Percentiles rank a stretch among this genome's conserved stretches.
Conservation (phyloP, 2,113 vertebrate genomes). For the Dendrocopos noguchii region DNA sequence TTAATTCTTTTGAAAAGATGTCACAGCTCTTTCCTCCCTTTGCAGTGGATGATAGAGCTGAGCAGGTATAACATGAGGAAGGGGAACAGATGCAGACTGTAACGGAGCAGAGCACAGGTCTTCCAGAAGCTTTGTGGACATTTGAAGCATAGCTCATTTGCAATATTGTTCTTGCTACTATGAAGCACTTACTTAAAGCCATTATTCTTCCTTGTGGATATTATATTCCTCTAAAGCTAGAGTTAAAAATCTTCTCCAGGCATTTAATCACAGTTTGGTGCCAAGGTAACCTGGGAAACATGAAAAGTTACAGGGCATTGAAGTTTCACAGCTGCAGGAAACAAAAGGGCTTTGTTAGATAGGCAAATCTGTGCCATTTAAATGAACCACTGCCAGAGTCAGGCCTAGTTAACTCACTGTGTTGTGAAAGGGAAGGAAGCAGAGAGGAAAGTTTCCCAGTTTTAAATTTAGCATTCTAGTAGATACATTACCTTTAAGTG, state of each 20-base stretch:
- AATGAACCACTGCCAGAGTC: not conserved
- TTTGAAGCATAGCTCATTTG: not conserved
- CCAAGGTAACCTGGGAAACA: slow-evolving; percentile 54
- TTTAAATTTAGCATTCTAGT: not conserved
- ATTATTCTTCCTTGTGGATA: not conserved
- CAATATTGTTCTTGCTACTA: not conserved
- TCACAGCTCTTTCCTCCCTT: not conserved
- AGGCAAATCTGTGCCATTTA: slow-evolving; percentile 6
- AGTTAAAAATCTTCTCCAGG: slow-evolving; percentile 20
- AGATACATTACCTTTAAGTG: not conserved
- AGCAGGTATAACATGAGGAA: not conserved
- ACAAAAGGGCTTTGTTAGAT: slow-evolving; percentile 55
- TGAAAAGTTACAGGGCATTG: not conserved
- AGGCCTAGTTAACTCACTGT: not conserved
- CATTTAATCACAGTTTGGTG: slow-evolving; percentile 8
- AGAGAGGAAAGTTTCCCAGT: not conserved
- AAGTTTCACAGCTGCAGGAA: slow-evolving; percentile 13
- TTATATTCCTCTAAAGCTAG: not conserved
- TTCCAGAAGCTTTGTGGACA: not conserved
- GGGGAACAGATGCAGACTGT: not conserved
- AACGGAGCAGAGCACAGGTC: not conserved
- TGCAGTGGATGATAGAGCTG: not conserved
- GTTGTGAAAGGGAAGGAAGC: not conserved
- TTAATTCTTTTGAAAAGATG: not conserved
- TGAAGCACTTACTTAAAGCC: not conserved